Percentiles rank a stretch among this genome's conserved stretches.
Conservation (phyloP, 1,140 invertebrate genomes). For the Pogonognathellus flavescens region DNA sequence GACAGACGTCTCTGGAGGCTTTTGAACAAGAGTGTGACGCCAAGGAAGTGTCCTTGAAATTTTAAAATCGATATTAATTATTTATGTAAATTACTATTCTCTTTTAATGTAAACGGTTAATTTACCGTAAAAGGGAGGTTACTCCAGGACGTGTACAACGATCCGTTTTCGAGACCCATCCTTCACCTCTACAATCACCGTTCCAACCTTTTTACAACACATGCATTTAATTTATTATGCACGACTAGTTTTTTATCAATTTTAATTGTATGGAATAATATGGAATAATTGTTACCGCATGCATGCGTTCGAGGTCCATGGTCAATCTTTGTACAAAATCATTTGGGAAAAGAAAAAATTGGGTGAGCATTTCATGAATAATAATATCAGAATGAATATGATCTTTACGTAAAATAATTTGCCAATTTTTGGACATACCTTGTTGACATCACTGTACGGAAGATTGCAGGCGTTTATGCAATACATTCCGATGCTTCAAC, state of each 20-base stretch:
- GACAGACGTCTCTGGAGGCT: conserved; percentile 65
- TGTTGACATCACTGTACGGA: conserved; percentile 66
- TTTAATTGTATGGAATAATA: too few species aligned
- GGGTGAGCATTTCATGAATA: background rate
- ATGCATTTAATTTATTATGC: too few species aligned
- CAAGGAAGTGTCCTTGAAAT: conserved; percentile 63
- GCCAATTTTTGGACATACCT: conserved; percentile 43
- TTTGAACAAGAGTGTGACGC: conserved; percentile 64
- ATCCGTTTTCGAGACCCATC: conserved; percentile 66
- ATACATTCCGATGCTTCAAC: conserved; percentile 58
- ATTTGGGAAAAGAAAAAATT: background rate
- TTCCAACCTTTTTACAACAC: conserved; percentile 29
- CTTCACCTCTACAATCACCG: conserved; percentile 65
- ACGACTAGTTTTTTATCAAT: too few species aligned
- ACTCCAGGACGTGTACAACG: conserved; percentile 65
- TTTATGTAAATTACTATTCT: too few species aligned
- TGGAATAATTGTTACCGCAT: conserved; percentile 38
- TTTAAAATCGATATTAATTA: too few species aligned
- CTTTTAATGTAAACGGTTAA: too few species aligned
- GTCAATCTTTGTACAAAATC: conserved; percentile 58
- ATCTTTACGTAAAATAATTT: background rate
- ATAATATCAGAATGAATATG: background rate
- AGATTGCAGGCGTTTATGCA: conserved; percentile 66
- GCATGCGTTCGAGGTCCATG: conserved; percentile 61
- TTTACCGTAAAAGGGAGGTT: conserved; percentile 46